Conservation (phyloP, 2,113 vertebrate genomes). For the Gyps fulvus region DNA sequence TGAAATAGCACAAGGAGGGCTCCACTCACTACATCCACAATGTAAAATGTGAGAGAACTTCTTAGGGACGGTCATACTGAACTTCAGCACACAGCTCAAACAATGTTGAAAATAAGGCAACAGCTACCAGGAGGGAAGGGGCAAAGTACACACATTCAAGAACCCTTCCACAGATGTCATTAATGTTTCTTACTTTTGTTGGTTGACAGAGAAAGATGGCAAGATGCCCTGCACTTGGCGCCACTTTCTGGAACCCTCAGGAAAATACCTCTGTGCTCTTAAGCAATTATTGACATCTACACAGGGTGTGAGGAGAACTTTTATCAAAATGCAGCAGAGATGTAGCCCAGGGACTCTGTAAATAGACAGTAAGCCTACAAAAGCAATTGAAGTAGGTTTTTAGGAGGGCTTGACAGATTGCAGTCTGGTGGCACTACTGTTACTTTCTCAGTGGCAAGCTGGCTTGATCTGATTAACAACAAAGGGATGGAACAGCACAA, state of each 20-base stretch:
- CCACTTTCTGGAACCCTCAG: neutral
- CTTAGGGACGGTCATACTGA: neutral
- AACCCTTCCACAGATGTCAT: neutral
- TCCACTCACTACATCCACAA: neutral
- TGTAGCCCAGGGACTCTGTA: neutral
- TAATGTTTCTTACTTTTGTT: neutral
- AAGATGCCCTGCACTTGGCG: accelerated
- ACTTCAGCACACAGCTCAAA: neutral
- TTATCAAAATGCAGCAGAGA: neutral
- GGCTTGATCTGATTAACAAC: neutral
- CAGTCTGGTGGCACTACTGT: neutral
- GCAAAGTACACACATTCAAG: neutral
- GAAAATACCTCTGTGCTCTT: neutral
- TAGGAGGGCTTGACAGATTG: neutral
- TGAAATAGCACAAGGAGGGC: neutral
- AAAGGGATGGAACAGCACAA: neutral
- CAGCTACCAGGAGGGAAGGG: neutral
- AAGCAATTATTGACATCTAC: neutral
- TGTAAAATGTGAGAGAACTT: neutral
- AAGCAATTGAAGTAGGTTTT: neutral
- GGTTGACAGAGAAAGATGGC: neutral
- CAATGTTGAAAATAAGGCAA: neutral
- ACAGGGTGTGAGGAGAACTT: neutral
- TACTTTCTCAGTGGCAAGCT: neutral
- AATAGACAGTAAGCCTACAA: neutral